Evolutionary conservation across 2,797 vertebrate species (phyloP), one percentile per base, ranked within the genome.

Genomic region (Lepilemur ruficaudatus): DNA sequence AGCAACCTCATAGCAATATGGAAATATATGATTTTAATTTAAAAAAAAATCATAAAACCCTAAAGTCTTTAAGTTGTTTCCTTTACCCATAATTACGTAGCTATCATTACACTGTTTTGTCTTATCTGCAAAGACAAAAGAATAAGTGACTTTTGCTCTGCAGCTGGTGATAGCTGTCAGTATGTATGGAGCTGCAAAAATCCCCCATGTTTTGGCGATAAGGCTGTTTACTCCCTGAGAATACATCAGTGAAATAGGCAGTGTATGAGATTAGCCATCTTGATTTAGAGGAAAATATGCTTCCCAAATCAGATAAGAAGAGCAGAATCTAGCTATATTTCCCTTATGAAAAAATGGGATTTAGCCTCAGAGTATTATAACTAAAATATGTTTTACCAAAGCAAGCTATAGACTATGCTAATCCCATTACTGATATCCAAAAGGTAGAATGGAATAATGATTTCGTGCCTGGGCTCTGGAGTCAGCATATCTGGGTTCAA

Each of bases 1-100:
- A 95, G 79, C n/a, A 83, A 89, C 70, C 93, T 95, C 59, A 94
- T 28, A 93, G 79, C 55, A 88, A 72, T 81, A 93, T 65, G 65
- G 67, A 94, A 93, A 95, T 83, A 41, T 76, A 89, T 50, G 23
- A 92, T 89, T 96, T 92, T 91, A 80, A 92, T 69, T 93, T 65
- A 1, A 6, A 43, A 76, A 91, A 69, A 72, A 89, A 41, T 55
- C 50, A 61, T 52, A 75, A 82, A 89, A 78, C 12, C 32, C 7
- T 52, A 28, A 95, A 82, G 41, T 79, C 52, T 91, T 89, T 67
- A 79, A 79, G 23, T 57, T 84, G 13, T 67, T 93, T 69, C 55
- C 67, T 82, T 76, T 72, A 85, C 43, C 17, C 30, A n/a, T 30
- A 61, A 85, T 30, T 57, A 48, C 10, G 83, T 14, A 84, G 61